A percentile compares a stretch with the other conserved stretches of the same genome.
phyloP scores from a whole-genome alignment of 2,888 invertebrate genomes.

The Chouioia cunea region DNA sequence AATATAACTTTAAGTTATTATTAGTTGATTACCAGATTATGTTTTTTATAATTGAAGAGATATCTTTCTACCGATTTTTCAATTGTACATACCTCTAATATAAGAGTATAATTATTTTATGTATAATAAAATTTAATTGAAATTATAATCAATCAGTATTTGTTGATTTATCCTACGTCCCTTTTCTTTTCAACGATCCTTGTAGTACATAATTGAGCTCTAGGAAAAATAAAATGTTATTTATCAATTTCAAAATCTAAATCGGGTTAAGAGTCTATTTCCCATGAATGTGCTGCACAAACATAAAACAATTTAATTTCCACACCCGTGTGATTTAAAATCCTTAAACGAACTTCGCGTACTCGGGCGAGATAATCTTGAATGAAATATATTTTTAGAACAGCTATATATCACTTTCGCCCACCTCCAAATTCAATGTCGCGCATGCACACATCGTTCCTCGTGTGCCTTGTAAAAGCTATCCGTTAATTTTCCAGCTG shows the following conservation, averaged over 20 bases:
- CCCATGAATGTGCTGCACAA: no score
- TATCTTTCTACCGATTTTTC: constrained; percentile 36
- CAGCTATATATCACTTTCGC: no score
- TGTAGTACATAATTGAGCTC: no score
- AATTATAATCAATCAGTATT: constrained; percentile 6
- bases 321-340: no score
- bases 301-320: no score
- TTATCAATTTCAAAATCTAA: no score
- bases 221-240: no score
- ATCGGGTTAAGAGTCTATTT: no score
- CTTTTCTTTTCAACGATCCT: no score
- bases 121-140: constrained; percentile 35
- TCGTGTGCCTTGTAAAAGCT: neutral
- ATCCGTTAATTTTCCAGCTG: constrained; percentile 33
- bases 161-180: neutral
- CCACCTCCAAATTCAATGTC: constrained; percentile 21
- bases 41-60: constrained; percentile 18
- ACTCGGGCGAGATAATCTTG: no score
- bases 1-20: constrained; percentile 50
- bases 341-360: no score
- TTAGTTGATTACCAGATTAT: constrained; percentile 32
- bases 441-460: constrained; percentile 8
- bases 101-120: constrained; percentile 21
- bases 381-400: no score
- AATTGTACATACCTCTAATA: constrained; percentile 32